phyloP scores from a whole-genome alignment of 2,113 vertebrate species.

The Rhombomys opimus region DNA sequence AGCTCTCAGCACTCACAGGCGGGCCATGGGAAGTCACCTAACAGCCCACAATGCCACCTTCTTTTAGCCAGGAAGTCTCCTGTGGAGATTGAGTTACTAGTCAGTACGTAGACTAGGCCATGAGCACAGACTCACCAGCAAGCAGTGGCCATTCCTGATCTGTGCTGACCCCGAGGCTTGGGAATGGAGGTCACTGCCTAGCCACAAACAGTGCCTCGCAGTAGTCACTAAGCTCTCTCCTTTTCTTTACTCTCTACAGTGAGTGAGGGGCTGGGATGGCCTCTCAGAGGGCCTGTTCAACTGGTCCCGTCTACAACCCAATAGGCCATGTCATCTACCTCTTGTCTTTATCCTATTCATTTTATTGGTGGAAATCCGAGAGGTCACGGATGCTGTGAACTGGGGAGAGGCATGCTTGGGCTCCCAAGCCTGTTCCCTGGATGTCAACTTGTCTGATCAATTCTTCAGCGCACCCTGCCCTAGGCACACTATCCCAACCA shows the following conservation, averaged over 20 bases:
- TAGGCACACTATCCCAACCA: too few relatives aligned
- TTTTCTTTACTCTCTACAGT: not conserved
- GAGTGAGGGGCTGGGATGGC: not conserved
- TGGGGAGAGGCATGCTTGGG: not conserved
- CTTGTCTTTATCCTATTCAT: not conserved
- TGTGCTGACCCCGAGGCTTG: fast-evolving
- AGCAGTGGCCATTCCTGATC: fast-evolving
- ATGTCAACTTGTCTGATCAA: not conserved
- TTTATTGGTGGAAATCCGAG: not conserved
- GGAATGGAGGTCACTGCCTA: too few relatives aligned
- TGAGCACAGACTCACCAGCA: not conserved
- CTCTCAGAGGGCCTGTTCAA: not conserved
- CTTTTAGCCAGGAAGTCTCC: not conserved
- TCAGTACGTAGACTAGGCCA: not conserved
- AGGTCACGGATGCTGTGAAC: fast-evolving
- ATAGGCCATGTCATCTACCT: fast-evolving
- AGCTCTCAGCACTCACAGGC: not conserved
- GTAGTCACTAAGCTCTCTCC: not conserved
- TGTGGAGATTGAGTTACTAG: not conserved
- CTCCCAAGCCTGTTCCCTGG: not conserved
- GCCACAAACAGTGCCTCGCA: fast-evolving
- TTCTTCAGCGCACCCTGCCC: not conserved
- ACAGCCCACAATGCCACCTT: not conserved
- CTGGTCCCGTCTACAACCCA: not conserved
- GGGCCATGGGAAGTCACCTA: not conserved